These are phyloP conservation scores for Scotopteryx bipunctaria DNA, from an alignment of 2,888 invertebrate genomes.

Conservation along the genomic window DNA sequence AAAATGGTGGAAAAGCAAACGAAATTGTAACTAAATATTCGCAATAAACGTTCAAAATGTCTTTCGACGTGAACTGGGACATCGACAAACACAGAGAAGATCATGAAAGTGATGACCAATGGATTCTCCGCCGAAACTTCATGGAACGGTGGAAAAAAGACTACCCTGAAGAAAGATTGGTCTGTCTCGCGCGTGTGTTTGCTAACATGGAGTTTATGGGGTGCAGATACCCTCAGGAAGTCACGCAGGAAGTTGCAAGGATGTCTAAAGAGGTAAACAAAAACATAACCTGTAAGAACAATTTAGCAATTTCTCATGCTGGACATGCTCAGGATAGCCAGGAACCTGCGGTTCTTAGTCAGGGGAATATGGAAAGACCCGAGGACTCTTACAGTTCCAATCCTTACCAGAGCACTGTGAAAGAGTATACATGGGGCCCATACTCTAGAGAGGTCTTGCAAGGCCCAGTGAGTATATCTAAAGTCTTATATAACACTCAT, in stretches of 20 bases:
- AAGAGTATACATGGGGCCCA: not conserved
- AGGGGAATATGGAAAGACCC: not conserved
- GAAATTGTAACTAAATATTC: not conserved
- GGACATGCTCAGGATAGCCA: not conserved
- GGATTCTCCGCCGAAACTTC: constrained; percentile 91
- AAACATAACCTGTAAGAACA: constrained; percentile 10
- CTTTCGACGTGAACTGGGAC: constrained; percentile 84
- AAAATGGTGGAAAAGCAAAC: not conserved
- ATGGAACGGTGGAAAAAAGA: constrained; percentile 89
- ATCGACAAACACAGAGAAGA: constrained; percentile 89
- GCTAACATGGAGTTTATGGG: constrained; percentile 86
- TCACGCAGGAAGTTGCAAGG: constrained; percentile 81
- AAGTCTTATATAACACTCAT: not conserved
- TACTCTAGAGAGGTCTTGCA: not conserved
- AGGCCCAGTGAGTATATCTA: not conserved
- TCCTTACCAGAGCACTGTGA: not conserved
- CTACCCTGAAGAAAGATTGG: constrained; percentile 80
- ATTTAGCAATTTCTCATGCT: not conserved
- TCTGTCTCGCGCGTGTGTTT: constrained; percentile 86
- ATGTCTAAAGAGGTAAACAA: constrained; percentile 79
- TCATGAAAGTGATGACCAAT: constrained; percentile 95
- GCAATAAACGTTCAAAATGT: constrained; percentile 44
- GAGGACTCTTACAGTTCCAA: not conserved
- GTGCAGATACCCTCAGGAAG: constrained; percentile 82
- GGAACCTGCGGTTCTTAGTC: not conserved